phyloP scores from a whole-genome alignment of 2,888 invertebrate species.

The Tenthredo amoena region DNA sequence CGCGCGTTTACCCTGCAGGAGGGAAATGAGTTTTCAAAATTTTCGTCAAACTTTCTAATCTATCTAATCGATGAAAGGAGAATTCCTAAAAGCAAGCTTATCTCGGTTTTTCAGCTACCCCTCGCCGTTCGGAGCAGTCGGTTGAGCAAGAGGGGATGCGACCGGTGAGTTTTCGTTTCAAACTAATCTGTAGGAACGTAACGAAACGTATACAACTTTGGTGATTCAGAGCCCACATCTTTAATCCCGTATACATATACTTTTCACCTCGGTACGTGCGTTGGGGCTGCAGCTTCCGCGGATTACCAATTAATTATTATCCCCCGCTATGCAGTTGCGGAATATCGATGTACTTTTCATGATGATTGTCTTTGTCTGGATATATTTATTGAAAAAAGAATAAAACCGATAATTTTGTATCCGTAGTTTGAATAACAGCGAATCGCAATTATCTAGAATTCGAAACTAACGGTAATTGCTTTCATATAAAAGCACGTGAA shows the following conservation, averaged over 20 bases:
- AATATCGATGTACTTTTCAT: slow-evolving; percentile 2
- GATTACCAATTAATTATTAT: not conserved
- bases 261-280: not conserved
- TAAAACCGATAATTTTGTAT: not conserved
- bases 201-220: slow-evolving; percentile 27
- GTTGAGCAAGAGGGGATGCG: not conserved
- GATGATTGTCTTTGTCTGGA: not conserved
- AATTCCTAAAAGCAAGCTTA: slow-evolving; percentile 34
- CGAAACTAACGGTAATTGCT: slow-evolving; percentile 7
- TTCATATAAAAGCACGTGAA: not conserved
- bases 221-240: slow-evolving; percentile 15
- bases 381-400: not conserved
- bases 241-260: not conserved
- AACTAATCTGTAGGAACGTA: slow-evolving; percentile 18
- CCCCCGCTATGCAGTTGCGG: too few species aligned
- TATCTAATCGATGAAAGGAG: slow-evolving; percentile 31
- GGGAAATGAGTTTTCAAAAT: slow-evolving; percentile 5
- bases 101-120: slow-evolving; percentile 36
- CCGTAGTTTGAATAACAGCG: not conserved
- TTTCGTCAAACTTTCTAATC: slow-evolving; percentile 37
- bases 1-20: not conserved
- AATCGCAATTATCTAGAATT: not conserved
- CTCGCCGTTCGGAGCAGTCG: slow-evolving; percentile 10
- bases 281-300: not conserved
- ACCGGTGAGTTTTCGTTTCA: slow-evolving; percentile 29